These are phyloP conservation scores for Apodemia hepburni DNA, from an alignment of 2,888 invertebrate species.

Conservation along the genomic window DNA sequence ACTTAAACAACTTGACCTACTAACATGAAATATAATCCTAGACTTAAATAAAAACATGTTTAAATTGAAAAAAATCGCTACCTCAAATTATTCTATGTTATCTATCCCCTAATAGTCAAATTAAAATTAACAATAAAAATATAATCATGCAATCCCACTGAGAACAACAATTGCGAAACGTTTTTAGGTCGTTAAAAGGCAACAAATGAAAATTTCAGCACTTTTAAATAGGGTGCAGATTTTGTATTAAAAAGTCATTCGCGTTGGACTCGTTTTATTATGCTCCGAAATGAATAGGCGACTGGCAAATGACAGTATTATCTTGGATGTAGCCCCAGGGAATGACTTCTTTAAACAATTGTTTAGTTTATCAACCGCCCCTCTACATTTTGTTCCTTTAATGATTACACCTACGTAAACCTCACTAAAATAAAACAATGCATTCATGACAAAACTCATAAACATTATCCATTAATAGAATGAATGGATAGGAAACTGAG, in stretches of 20 bases:
- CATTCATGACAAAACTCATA: not conserved
- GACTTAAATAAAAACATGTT: no score
- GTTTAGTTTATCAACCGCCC: slow-evolving; percentile 17
- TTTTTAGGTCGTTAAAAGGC: slow-evolving; percentile 7
- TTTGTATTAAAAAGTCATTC: slow-evolving; percentile 30
- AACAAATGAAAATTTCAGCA: slow-evolving; percentile 15
- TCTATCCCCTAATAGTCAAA: no score
- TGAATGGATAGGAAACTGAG: not conserved
- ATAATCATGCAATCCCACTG: not conserved
- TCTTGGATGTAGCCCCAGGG: slow-evolving; percentile 23
- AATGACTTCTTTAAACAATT: slow-evolving; percentile 24
- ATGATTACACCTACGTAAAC: not conserved
- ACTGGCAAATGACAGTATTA: slow-evolving; percentile 27
- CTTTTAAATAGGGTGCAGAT: slow-evolving; percentile 20
- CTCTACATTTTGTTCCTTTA: slow-evolving; percentile 9
- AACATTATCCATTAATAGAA: not conserved
- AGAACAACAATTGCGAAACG: not conserved
- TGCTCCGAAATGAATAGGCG: slow-evolving; percentile 26
- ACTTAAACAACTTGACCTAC: no score
- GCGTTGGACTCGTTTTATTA: slow-evolving; percentile 25
- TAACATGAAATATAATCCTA: no score
- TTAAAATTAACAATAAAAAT: not conserved
- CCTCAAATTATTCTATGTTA: no score
- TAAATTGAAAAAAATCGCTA: no score
- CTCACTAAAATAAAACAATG: not conserved